A percentile compares a stretch with the other conserved stretches of the same genome.
These are phyloP conservation scores for Acleris laterana DNA, from an alignment of 2,888 invertebrate genomes.

Conservation along the genomic window DNA sequence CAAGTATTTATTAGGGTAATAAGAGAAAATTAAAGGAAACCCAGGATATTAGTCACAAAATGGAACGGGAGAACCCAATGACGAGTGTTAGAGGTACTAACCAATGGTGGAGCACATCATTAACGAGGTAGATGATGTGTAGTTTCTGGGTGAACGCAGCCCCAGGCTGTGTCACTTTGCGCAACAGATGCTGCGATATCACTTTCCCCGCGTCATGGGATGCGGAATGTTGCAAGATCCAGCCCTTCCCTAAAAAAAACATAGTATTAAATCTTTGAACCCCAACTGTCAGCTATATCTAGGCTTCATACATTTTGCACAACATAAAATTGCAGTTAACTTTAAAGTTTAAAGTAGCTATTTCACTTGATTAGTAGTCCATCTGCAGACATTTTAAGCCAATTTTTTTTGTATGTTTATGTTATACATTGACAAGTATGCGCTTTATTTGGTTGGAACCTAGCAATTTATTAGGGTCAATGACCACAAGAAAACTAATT, in stretches of 20 bases:
- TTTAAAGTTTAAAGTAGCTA: too few relatives aligned
- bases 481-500: too few relatives aligned
- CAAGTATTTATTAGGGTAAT: slow-evolving; percentile 24
- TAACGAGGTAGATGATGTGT: slow-evolving; percentile 99
- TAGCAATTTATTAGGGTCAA: too few relatives aligned
- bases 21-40: slow-evolving; percentile 16
- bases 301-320: too few relatives aligned
- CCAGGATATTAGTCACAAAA: slow-evolving; percentile 26
- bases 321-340: too few relatives aligned
- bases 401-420: too few relatives aligned
- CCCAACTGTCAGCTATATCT: too few relatives aligned
- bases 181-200: slow-evolving; percentile 94
- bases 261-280: neutral
- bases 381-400: too few relatives aligned
- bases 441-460: too few relatives aligned
- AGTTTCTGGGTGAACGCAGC: slow-evolving; percentile 95
- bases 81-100: slow-evolving; percentile 79
- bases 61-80: slow-evolving; percentile 9
- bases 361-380: too few relatives aligned
- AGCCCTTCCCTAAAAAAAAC: slow-evolving; percentile 90
- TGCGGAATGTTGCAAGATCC: slow-evolving; percentile 97
- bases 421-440: too few relatives aligned
- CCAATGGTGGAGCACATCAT: slow-evolving; percentile 99
- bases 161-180: slow-evolving; percentile 89
- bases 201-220: slow-evolving; percentile 93